These are phyloP conservation scores for Oryzias celebensis DNA, from an alignment of 2,113 vertebrate species.

Conservation along the genomic window DNA sequence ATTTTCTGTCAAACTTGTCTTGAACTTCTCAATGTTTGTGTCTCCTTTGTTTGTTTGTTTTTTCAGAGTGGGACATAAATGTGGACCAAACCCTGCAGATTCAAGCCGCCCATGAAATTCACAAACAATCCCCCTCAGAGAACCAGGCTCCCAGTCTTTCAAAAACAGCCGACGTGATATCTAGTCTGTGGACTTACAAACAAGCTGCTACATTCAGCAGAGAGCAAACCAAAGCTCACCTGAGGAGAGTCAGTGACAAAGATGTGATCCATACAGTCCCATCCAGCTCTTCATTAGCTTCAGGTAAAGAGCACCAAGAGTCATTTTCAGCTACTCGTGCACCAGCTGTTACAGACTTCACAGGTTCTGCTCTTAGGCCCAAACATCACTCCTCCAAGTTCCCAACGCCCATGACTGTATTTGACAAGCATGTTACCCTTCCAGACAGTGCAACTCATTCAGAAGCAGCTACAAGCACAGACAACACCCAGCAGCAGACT, in stretches of 20 bases:
- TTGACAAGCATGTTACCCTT: background rate
- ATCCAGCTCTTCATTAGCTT: background rate
- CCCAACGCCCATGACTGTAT: background rate
- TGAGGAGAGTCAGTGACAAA: background rate
- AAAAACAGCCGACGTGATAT: slow-evolving; percentile 29
- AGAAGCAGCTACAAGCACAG: background rate
- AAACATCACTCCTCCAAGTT: background rate
- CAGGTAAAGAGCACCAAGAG: background rate
- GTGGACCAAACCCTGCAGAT: slow-evolving; percentile 16
- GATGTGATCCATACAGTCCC: background rate
- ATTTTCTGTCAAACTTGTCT: too few species aligned
- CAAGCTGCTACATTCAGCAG: slow-evolving; percentile 1
- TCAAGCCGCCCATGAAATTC: slow-evolving; percentile 26
- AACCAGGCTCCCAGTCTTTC: background rate
- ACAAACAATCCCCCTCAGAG: slow-evolving; percentile 26
- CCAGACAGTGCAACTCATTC: background rate
- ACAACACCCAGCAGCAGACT: background rate
- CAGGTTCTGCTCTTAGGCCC: background rate
- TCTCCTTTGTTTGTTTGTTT: too few species aligned
- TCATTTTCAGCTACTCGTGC: background rate
- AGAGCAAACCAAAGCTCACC: slow-evolving; percentile 5
- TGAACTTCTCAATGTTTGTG: too few species aligned
- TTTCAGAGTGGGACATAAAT: slow-evolving; percentile 2
- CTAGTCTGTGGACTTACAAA: background rate
- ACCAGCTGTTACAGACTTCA: slow-evolving; percentile 2